Percentiles rank a stretch among this genome's conserved stretches.
Conservation (phyloP, 2,113 vertebrate species). For the Azemiops feae region DNA sequence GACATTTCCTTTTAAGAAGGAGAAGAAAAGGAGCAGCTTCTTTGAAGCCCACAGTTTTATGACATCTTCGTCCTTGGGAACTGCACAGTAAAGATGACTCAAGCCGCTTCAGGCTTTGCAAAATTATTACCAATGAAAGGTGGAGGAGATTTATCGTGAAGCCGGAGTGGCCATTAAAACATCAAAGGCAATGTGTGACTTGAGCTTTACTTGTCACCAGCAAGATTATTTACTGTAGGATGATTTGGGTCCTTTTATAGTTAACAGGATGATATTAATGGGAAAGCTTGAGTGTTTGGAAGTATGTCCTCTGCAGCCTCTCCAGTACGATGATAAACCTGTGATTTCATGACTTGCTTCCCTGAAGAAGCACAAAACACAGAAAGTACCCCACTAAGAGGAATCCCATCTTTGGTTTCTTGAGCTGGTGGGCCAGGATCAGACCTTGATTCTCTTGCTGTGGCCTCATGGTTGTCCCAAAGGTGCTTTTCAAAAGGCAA, state of each 20-base stretch:
- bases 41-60: conserved; percentile 69
- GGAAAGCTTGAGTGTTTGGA: conserved; percentile 53
- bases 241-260: conserved; percentile 60
- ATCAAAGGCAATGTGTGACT: conserved; percentile 60
- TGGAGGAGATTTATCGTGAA: conserved; percentile 62
- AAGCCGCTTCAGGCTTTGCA: conserved; percentile 56
- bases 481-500: neutral
- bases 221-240: conserved; percentile 64
- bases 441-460: neutral
- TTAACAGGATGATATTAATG: conserved; percentile 52
- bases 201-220: conserved; percentile 62
- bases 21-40: conserved; percentile 50
- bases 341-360: conserved; percentile 55
- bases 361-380: conserved; percentile 41
- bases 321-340: conserved; percentile 52
- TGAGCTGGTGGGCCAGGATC: neutral
- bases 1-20: conserved; percentile 27
- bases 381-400: neutral
- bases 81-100: conserved; percentile 53
- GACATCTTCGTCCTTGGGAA: conserved; percentile 59
- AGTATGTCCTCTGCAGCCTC: conserved; percentile 37
- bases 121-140: conserved; percentile 67
- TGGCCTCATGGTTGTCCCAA: neutral
- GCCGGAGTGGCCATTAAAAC: conserved; percentile 61
- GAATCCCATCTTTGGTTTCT: neutral